Conservation (phyloP, 2,888 invertebrate genomes). For the Psococerastis gibbosa region DNA sequence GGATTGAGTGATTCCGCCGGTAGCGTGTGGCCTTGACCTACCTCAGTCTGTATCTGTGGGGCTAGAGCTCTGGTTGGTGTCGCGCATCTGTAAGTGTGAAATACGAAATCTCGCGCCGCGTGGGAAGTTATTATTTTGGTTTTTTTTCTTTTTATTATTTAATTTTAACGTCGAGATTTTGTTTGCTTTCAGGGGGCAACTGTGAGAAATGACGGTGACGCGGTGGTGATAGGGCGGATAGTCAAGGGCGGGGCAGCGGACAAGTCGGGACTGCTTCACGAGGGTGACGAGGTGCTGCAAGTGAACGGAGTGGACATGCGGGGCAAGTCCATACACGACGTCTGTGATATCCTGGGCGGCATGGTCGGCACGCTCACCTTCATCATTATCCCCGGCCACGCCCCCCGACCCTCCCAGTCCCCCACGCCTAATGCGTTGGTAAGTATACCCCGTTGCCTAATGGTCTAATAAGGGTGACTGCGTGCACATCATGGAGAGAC, state of each 20-base stretch:
- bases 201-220: slow-evolving; percentile 78
- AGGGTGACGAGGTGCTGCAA: slow-evolving; percentile 92
- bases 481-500: no score
- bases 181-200: slow-evolving; percentile 34
- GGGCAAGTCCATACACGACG: slow-evolving; percentile 93
- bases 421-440: slow-evolving; percentile 20
- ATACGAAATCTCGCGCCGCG: no score
- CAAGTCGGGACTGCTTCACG: slow-evolving; percentile 83
- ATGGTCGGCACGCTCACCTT: slow-evolving; percentile 87
- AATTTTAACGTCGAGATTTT: no score
- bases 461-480: no score
- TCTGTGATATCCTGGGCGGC: slow-evolving; percentile 84
- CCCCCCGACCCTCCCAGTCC: slow-evolving; percentile 22
- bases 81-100: no score
- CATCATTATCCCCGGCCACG: slow-evolving; percentile 57
- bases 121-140: no score
- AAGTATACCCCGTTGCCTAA: slow-evolving; percentile 14
- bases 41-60: no score
- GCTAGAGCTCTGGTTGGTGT: no score
- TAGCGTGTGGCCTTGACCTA: no score
- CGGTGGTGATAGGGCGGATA: slow-evolving; percentile 88
- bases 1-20: no score
- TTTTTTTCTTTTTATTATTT: no score
- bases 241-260: slow-evolving; percentile 95
- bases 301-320: slow-evolving; percentile 92